A percentile compares a stretch with the other conserved stretches of the same genome.
Evolutionary conservation across 2,113 vertebrate species (phyloP).

Genomic region (Anser brachyrhynchus): DNA sequence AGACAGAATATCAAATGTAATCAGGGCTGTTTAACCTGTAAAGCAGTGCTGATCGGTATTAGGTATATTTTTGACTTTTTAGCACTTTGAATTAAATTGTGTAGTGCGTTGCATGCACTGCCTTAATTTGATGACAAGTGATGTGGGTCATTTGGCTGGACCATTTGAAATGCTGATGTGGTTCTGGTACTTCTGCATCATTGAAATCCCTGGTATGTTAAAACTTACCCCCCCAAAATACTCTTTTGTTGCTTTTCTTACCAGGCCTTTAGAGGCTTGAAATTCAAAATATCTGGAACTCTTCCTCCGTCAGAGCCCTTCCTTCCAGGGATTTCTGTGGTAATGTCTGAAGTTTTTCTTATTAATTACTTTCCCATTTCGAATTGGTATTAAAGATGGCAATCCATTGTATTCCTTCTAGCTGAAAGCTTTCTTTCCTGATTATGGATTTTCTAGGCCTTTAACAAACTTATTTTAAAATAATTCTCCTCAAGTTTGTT

Average conservation of each 20-base stretch:
- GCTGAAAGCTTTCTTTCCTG: neutral
- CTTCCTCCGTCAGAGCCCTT: neutral
- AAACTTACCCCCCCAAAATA: neutral
- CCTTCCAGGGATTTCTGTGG: neutral
- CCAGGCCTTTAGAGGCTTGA: neutral
- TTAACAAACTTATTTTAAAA: neutral
- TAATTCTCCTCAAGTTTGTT: neutral
- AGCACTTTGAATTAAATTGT: neutral
- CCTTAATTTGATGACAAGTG: neutral
- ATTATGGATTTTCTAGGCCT: neutral
- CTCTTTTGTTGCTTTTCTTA: neutral
- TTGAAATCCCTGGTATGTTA: neutral
- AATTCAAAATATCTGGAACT: neutral
- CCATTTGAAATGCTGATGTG: neutral
- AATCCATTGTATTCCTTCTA: neutral
- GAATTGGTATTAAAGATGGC: neutral
- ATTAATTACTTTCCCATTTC: neutral
- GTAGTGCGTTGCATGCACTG: neutral
- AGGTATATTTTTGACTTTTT: neutral
- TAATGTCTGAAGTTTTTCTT: neutral
- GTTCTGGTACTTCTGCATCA: neutral
- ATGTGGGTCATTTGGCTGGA: neutral
- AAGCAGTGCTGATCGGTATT: neutral
- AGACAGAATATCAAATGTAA: slow-evolving; percentile 21
- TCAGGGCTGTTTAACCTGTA: slow-evolving; percentile 15